These are phyloP conservation scores for Caenorhabditis drosophilae DNA, from an alignment of 2,888 invertebrate species.

Conservation along the genomic window DNA sequence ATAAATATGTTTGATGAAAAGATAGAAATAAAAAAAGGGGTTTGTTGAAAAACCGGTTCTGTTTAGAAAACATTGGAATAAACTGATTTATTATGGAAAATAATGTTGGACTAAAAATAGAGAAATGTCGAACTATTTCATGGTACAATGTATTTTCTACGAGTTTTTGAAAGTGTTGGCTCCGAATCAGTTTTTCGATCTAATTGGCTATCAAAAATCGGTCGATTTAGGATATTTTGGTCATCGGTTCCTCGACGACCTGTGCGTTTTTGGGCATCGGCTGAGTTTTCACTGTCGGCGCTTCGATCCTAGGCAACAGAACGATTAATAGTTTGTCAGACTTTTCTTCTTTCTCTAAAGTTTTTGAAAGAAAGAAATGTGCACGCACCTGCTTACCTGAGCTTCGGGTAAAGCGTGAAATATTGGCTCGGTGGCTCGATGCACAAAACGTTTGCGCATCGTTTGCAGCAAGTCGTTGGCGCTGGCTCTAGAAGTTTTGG, in stretches of 20 bases:
- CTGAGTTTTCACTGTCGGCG: slow-evolving; percentile 6
- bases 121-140: too few relatives aligned
- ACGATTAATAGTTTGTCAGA: not conserved
- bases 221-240: slow-evolving; percentile 30
- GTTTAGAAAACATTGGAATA: too few relatives aligned
- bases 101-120: too few relatives aligned
- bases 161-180: slow-evolving; percentile 21
- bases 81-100: too few relatives aligned
- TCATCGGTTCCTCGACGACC: slow-evolving; percentile 8
- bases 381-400: slow-evolving; percentile 44
- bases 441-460: slow-evolving; percentile 47
- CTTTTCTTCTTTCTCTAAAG: not conserved
- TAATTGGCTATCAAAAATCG: slow-evolving; percentile 21
- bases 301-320: slow-evolving; percentile 6
- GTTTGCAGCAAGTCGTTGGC: slow-evolving; percentile 42
- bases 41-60: too few relatives aligned
- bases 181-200: slow-evolving; percentile 35
- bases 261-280: not conserved
- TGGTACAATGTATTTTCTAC: slow-evolving; percentile 15
- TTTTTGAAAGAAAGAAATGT: too few relatives aligned
- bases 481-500: slow-evolving; percentile 23
- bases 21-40: too few relatives aligned
- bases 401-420: slow-evolving; percentile 41
- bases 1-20: too few relatives aligned
- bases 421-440: slow-evolving; percentile 50